These are phyloP conservation scores for Drosophila pseudotalamancana DNA, from an alignment of 2,888 invertebrate species.

Conservation along the genomic window DNA sequence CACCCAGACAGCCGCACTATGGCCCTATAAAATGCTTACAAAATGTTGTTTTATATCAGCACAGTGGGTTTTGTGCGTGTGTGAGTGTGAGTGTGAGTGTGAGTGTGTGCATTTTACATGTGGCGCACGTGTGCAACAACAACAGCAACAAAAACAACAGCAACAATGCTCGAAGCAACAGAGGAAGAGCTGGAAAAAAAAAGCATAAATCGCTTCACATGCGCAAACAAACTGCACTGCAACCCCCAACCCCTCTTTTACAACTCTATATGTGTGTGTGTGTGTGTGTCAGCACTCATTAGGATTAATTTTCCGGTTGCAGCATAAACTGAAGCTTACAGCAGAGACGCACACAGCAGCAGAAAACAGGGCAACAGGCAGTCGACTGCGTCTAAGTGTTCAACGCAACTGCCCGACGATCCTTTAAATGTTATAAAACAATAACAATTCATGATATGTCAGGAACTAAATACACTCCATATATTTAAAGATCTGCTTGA, in stretches of 20 bases:
- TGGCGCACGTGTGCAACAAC: conserved; percentile 69
- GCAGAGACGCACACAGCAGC: conserved; percentile 38
- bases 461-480: conserved; percentile 4
- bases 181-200: conserved; percentile 38
- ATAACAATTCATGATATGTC: not conserved
- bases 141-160: conserved; percentile 34
- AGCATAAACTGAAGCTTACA: conserved; percentile 74
- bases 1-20: conserved; percentile 56
- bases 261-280: conserved; percentile 22
- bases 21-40: conserved; percentile 76
- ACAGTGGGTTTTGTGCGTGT: conserved; percentile 3
- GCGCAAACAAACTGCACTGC: conserved; percentile 67
- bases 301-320: conserved; percentile 80
- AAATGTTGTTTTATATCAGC: conserved; percentile 75
- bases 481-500: not conserved
- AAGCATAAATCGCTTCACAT: conserved; percentile 76
- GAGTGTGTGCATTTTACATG: conserved; percentile 71
- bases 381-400: conserved; percentile 62
- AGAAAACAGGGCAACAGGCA: conserved; percentile 18
- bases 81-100: conserved; percentile 13
- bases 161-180: conserved; percentile 49
- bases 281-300: conserved; percentile 75
- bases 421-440: conserved; percentile 72
- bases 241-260: conserved; percentile 1
- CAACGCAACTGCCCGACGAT: conserved; percentile 25